Percentiles rank a stretch among this genome's conserved stretches.
Conservation (phyloP, 1,140 invertebrate genomes). For the Trichonephila clavata region DNA sequence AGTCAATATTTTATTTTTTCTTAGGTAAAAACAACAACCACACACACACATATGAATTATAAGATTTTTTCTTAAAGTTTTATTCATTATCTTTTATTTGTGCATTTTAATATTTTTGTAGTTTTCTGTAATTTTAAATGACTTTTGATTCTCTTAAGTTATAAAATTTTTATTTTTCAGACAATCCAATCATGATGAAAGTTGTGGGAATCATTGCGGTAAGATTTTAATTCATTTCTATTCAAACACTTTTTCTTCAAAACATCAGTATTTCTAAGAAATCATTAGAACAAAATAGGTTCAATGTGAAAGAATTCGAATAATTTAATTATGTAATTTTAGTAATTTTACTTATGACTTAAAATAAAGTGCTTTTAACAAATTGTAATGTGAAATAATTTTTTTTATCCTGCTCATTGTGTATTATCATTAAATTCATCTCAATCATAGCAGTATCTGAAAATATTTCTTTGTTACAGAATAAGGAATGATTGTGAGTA, state of each 20-base stretch:
- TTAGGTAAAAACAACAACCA: not conserved
- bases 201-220: slow-evolving; percentile 60
- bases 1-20: not conserved
- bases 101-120: not conserved
- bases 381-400: too few species aligned
- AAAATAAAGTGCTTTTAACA: too few species aligned
- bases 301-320: too few species aligned
- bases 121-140: not conserved
- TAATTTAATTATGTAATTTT: too few species aligned
- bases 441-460: too few species aligned
- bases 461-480: too few species aligned
- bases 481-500: too few species aligned
- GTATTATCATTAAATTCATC: too few species aligned
- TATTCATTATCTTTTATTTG: not conserved
- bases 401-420: too few species aligned
- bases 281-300: too few species aligned
- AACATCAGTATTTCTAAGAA: not conserved
- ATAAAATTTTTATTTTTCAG: not conserved
- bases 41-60: not conserved
- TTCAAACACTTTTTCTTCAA: not conserved
- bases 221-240: not conserved
- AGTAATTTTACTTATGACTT: too few species aligned
- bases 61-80: not conserved
- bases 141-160: not conserved
- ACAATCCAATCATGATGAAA: slow-evolving; percentile 63